These are phyloP conservation scores for Hippasteria phrygiana DNA, from an alignment of 53 echinoderm and acorn worm species.

Conservation along the genomic window DNA sequence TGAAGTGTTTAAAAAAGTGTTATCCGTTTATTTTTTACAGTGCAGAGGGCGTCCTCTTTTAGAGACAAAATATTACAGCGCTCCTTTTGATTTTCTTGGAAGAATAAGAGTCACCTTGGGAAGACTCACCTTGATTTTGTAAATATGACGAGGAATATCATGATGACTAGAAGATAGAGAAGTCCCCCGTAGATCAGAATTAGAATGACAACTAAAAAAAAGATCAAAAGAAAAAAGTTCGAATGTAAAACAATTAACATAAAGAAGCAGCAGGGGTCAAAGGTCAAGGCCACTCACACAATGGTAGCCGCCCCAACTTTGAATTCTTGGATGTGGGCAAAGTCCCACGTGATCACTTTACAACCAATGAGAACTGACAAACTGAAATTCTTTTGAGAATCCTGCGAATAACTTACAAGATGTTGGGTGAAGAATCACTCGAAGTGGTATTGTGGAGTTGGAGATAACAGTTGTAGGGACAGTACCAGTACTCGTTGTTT, in stretches of 20 bases:
- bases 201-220: conserved; percentile 16
- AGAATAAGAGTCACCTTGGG: background rate
- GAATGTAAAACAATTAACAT: background rate
- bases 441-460: no score
- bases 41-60: background rate
- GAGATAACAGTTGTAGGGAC: background rate
- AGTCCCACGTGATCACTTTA: no score
- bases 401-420: no score
- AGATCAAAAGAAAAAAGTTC: background rate
- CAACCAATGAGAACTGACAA: no score
- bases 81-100: no score
- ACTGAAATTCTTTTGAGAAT: no score
- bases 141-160: conserved; percentile 43
- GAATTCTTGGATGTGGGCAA: no score
- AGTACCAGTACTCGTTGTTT: background rate
- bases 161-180: conserved; percentile 19
- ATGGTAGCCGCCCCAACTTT: no score
- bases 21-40: background rate
- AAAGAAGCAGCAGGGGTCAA: background rate
- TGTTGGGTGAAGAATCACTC: no score
- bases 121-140: conserved; percentile 26
- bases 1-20: no score
- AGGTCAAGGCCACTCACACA: no score
- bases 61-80: no score
- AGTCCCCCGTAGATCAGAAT: conserved; percentile 22